Conservation (phyloP, 2,113 vertebrate species). For the Alexandromys fortis region DNA sequence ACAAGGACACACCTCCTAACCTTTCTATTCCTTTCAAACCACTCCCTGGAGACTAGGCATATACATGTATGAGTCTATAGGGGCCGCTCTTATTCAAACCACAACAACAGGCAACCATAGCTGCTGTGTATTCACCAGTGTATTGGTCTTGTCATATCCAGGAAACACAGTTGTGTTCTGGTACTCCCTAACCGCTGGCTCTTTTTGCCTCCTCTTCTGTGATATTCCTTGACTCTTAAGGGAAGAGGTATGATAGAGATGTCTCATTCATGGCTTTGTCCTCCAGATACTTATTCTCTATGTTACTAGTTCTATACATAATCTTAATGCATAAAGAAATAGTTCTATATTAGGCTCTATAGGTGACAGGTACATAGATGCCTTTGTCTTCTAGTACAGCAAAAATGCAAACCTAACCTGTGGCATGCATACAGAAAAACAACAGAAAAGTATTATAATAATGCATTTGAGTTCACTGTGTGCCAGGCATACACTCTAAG, state of each 20-base stretch:
- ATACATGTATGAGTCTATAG: neutral
- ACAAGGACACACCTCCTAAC: neutral
- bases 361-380: neutral
- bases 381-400: neutral
- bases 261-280: neutral
- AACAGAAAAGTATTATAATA: neutral
- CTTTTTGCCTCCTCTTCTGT: neutral
- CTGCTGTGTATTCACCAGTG: neutral
- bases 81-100: neutral
- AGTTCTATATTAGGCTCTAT: neutral
- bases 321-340: neutral
- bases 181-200: neutral
- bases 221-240: neutral
- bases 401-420: conserved; percentile 20
- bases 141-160: neutral
- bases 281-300: neutral
- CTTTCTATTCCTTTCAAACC: neutral
- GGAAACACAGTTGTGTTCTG: neutral
- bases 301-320: neutral
- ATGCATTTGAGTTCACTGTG: neutral
- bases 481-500: neutral
- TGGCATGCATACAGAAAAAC: neutral
- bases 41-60: neutral
- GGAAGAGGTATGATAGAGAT: neutral
- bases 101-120: neutral